Percentiles rank a stretch among this genome's conserved stretches.
Evolutionary conservation across 2,797 vertebrate genomes (phyloP).

Genomic region (Gambelia wislizenii): DNA sequence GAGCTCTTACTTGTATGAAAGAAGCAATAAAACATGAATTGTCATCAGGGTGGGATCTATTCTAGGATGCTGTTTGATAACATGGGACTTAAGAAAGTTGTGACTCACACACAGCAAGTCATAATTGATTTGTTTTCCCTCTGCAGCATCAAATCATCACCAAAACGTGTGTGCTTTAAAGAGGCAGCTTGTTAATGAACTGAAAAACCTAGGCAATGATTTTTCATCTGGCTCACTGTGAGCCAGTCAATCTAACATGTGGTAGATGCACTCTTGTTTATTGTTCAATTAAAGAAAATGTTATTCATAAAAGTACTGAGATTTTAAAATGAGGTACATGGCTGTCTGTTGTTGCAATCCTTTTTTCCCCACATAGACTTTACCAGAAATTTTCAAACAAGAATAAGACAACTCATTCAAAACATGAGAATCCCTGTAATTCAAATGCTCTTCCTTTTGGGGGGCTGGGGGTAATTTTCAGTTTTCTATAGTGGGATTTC

Average conservation of each 20-base stretch:
- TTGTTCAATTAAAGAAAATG: slow-evolving; percentile 18
- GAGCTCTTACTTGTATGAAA: slow-evolving; percentile 47
- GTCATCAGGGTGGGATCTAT: slow-evolving; percentile 40
- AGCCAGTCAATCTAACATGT: slow-evolving; percentile 12
- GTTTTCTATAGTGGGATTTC: background rate
- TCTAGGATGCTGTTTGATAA: slow-evolving; percentile 48
- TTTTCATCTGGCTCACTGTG: slow-evolving; percentile 16
- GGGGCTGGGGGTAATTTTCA: background rate
- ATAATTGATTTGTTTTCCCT: slow-evolving; percentile 64
- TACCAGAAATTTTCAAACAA: accelerated
- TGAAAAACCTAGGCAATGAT: slow-evolving; percentile 27
- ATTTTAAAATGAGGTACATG: background rate
- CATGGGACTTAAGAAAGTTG: background rate
- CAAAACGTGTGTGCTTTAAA: background rate
- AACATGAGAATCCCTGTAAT: background rate
- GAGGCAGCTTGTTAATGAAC: slow-evolving; percentile 39
- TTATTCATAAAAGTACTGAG: background rate
- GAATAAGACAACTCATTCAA: background rate
- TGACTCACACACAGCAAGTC: slow-evolving; percentile 46
- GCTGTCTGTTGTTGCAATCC: background rate
- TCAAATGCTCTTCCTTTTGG: background rate
- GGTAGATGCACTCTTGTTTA: background rate
- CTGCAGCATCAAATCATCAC: slow-evolving; percentile 51
- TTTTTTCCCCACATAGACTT: background rate
- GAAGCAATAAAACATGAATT: slow-evolving; percentile 53